These are phyloP conservation scores for Orgyia antiqua DNA, from an alignment of 2,888 invertebrate genomes.

Conservation along the genomic window DNA sequence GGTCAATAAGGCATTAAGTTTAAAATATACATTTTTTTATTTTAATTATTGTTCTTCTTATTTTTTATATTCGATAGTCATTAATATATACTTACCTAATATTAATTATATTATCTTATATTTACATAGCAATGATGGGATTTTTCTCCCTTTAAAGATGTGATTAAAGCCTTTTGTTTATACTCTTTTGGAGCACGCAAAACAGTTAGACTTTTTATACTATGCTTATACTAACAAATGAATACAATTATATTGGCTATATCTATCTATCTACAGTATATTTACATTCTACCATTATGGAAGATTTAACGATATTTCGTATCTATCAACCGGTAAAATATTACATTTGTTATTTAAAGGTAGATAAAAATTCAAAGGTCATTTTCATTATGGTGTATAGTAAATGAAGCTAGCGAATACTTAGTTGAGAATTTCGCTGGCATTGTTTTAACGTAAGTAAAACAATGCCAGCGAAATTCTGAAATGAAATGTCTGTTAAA, in stretches of 20 bases:
- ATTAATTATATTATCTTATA: constrained; percentile 61
- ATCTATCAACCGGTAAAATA: no score
- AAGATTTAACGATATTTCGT: no score
- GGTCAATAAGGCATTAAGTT: constrained; percentile 79
- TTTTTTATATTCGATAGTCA: constrained; percentile 60
- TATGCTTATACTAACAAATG: constrained; percentile 52
- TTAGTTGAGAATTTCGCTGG: no score
- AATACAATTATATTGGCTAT: constrained; percentile 41
- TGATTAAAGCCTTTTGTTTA: constrained; percentile 21
- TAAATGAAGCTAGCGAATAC: no score
- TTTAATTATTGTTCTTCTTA: constrained; percentile 77
- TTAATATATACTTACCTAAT: constrained; percentile 45
- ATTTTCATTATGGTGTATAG: no score
- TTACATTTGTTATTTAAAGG: no score
- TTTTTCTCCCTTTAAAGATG: constrained; percentile 25
- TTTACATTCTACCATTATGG: constrained; percentile 51
- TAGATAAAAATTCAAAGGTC: no score
- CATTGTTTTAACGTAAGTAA: no score
- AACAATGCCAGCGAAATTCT: no score
- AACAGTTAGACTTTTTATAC: no score
- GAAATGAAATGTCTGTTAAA: no score
- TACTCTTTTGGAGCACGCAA: constrained; percentile 50
- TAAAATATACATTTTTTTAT: constrained; percentile 72
- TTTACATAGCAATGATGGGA: constrained; percentile 52
- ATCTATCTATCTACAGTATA: constrained; percentile 62